phyloP scores from a whole-genome alignment of 2,113 vertebrate species.

The Panthera uncia region DNA sequence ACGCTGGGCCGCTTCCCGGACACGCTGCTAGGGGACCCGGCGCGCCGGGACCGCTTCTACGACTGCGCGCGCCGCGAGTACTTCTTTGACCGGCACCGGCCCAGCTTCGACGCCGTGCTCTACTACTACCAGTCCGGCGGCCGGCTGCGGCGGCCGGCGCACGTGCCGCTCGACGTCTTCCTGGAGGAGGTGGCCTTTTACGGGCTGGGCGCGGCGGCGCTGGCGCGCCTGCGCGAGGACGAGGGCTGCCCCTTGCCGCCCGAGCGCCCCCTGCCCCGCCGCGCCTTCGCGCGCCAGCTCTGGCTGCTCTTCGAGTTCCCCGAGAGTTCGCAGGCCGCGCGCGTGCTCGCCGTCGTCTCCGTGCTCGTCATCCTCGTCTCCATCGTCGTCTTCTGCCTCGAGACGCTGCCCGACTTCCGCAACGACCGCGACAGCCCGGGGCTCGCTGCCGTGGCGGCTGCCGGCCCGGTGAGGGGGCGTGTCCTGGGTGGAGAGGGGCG shows the following conservation, averaged over 20 bases:
- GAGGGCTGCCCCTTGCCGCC: conserved; percentile 92
- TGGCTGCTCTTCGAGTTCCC: conserved; percentile 97
- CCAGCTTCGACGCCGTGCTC: conserved; percentile 94
- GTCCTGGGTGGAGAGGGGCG: conserved; percentile 33
- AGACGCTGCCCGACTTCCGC: conserved; percentile 94
- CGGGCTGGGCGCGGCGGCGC: conserved; percentile 90
- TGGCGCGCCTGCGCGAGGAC: conserved; percentile 91
- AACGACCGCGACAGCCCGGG: conserved; percentile 84
- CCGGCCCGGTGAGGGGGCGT: conserved; percentile 86
- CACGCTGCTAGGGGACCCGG: conserved; percentile 94
- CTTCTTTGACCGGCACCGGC: conserved; percentile 96
- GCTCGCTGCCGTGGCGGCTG: not conserved
- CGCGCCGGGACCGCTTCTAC: conserved; percentile 94
- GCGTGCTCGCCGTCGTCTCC: conserved; percentile 94
- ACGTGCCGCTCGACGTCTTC: conserved; percentile 94
- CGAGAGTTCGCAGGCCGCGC: conserved; percentile 91
- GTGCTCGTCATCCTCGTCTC: conserved; percentile 96
- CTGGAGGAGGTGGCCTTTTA: conserved; percentile 95
- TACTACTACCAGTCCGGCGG: conserved; percentile 97
- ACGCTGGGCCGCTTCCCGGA: conserved; percentile 94
- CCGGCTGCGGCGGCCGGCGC: conserved; percentile 90
- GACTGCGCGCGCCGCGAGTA: conserved; percentile 95
- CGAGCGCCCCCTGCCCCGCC: conserved; percentile 85
- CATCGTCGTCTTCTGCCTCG: conserved; percentile 96
- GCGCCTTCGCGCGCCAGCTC: conserved; percentile 86